Percentiles rank a stretch among this genome's conserved stretches.
Evolutionary conservation across 2,113 vertebrate genomes (phyloP).

Genomic region (Megalops atlanticus): DNA sequence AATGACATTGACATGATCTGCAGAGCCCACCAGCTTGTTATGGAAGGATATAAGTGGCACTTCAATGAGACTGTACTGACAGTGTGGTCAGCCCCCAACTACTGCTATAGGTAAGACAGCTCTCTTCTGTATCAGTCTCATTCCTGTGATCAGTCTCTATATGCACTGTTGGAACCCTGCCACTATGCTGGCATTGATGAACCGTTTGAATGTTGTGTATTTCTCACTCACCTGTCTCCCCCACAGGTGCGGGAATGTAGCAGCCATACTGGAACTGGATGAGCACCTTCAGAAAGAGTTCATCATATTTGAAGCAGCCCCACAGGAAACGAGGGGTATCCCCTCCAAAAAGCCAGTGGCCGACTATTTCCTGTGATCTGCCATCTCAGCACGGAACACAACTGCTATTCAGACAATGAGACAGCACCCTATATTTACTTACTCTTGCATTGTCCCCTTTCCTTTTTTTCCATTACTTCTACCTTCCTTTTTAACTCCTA

Average conservation of each 20-base stretch:
- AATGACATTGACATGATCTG: constrained; percentile 97
- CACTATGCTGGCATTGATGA: too few species aligned
- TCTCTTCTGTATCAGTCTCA: too few species aligned
- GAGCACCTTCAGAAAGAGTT: constrained; percentile 95
- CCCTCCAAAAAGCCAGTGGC: constrained; percentile 95
- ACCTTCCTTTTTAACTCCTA: neutral
- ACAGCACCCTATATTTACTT: constrained; percentile 42
- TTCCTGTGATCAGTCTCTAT: too few species aligned
- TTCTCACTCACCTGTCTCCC: neutral
- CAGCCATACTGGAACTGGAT: constrained; percentile 92
- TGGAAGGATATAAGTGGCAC: constrained; percentile 98
- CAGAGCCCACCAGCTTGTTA: constrained; percentile 90
- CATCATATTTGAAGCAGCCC: constrained; percentile 94
- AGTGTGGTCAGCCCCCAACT: constrained; percentile 93
- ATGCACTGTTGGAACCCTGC: too few species aligned
- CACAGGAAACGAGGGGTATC: constrained; percentile 92
- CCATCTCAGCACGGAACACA: constrained; percentile 8
- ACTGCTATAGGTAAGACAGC: constrained; percentile 84
- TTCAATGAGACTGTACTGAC: constrained; percentile 94
- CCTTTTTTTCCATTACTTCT: constrained; percentile 1
- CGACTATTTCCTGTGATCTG: constrained; percentile 89
- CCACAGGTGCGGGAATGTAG: constrained; percentile 89
- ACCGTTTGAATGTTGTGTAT: too few species aligned
- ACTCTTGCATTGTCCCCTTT: constrained; percentile 21
- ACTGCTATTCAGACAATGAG: constrained; percentile 20